These are phyloP conservation scores for Hemibagrus wyckioides DNA, from an alignment of 2,113 vertebrate genomes.

Conservation along the genomic window DNA sequence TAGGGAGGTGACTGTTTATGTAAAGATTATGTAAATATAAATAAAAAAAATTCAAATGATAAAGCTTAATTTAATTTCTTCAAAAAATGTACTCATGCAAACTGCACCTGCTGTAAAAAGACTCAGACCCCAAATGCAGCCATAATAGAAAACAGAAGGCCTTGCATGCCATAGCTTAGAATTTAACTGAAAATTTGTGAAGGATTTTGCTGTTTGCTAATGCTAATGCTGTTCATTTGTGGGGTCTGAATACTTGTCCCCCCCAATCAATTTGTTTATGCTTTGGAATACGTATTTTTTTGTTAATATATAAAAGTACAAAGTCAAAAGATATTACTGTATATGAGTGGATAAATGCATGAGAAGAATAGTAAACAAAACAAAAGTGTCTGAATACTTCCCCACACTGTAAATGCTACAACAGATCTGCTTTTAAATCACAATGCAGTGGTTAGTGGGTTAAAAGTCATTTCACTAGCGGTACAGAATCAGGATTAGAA, in stretches of 20 bases:
- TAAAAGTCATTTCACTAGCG: not conserved
- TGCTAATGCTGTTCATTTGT: not conserved
- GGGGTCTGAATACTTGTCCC: not conserved
- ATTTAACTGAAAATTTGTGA: no score
- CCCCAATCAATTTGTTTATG: not conserved
- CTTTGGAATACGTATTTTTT: not conserved
- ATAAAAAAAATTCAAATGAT: not conserved
- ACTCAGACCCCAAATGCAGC: no score
- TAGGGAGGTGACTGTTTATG: no score
- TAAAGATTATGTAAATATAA: no score
- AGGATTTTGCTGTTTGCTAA: no score
- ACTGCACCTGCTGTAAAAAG: not conserved
- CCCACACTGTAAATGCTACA: not conserved
- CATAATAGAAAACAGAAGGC: not conserved
- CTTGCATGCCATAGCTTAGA: not conserved
- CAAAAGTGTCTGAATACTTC: not conserved
- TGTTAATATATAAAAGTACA: not conserved
- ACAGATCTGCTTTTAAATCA: not conserved
- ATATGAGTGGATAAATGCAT: not conserved
- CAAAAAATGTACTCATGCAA: not conserved
- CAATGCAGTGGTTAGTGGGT: not conserved
- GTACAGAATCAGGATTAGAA: constrained; percentile 38
- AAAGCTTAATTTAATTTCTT: not conserved
- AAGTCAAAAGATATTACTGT: not conserved
- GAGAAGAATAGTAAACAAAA: not conserved